Evolutionary conservation across 2,113 vertebrate genomes (phyloP).

Genomic region (Oplegnathus fasciatus): DNA sequence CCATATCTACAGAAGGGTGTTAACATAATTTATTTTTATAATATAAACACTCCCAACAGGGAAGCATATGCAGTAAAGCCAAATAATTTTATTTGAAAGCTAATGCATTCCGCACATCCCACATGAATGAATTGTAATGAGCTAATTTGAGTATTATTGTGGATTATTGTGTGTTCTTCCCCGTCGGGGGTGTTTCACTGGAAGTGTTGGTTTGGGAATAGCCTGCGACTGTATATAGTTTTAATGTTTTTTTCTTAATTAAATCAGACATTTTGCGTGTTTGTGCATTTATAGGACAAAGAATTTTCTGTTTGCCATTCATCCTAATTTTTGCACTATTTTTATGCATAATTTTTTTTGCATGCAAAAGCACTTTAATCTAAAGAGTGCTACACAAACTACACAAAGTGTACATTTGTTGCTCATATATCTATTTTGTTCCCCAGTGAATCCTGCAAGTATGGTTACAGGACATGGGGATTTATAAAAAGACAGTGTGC

Average conservation of each 20-base stretch:
- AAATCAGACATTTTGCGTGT: constrained; percentile 5
- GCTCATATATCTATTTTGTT: constrained; percentile 17
- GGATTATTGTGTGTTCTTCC: constrained; percentile 31
- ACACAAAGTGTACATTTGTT: background rate
- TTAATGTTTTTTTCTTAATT: constrained; percentile 34
- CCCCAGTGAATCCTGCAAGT: constrained; percentile 2
- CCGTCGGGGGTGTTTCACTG: constrained; percentile 4
- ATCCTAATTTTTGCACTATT: background rate
- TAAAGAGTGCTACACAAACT: constrained; percentile 3
- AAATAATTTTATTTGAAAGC: constrained; percentile 45
- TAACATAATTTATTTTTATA: constrained; percentile 35
- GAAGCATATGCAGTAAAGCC: constrained; percentile 10
- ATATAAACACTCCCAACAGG: constrained; percentile 25
- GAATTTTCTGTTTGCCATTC: constrained; percentile 24
- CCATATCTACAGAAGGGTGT: constrained; percentile 21
- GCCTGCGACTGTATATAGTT: constrained; percentile 1
- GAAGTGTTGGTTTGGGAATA: constrained; percentile 27
- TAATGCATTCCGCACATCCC: constrained; percentile 49
- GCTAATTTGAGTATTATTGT: constrained; percentile 54
- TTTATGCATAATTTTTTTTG: background rate
- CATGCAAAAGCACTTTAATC: constrained; percentile 29
- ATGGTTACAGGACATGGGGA: constrained; percentile 4
- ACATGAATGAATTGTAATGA: constrained; percentile 56
- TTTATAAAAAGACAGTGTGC: background rate
- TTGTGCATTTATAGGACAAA: constrained; percentile 28